Evolutionary conservation across 92 coral and sea anemone genomes (phyloP), one percentile per base, ranked within the genome.

Genomic region (Porites divaricata): DNA sequence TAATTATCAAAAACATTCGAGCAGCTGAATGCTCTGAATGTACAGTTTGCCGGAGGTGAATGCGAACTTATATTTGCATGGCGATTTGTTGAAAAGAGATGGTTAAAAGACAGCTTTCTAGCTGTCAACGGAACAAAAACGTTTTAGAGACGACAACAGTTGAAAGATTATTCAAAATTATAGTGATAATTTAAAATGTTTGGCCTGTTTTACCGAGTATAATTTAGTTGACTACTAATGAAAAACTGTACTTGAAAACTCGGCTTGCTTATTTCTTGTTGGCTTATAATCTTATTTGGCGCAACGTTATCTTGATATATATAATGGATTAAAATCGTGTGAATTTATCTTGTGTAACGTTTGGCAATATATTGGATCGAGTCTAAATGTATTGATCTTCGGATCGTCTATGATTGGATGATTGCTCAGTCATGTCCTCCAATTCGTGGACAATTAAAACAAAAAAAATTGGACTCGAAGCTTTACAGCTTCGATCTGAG

Each of bases 111-210:
- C 64, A 19, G 28, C 69, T 81, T 21, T 54, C 59, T 23, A 56
- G 35, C 77, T 48, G 65, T 58, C 67, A 56, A 20, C 53, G 51
- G 11, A 19, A 26, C 65, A 20, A 7, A 17, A 49, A 71, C 49
- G 20, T 58, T n/a, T 14, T 20, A 19, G 3, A 4, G 9, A 51
- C 21, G 22, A 13, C 12, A 35, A 19, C 15, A 49, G 15, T 11
- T 70, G 69, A 65, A 16, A 23, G 35, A 14, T 9, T 16, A 7
- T 16, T 48, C 70, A 11, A 66, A 8, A 51, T n/a, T 50, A 75
- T 56, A 35, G 52, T 52, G 79, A 75, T 6, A 35, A 75, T 54
- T 75, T 75, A 57, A 75, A 75, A 75, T 75, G 79, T 65, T 75
- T 72, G 3, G 19, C 63, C 49, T 77, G 81, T 45, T 70, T 35